These are phyloP conservation scores for Harlomillsia oculata DNA, from an alignment of 1,140 invertebrate species.

Conservation along the genomic window DNA sequence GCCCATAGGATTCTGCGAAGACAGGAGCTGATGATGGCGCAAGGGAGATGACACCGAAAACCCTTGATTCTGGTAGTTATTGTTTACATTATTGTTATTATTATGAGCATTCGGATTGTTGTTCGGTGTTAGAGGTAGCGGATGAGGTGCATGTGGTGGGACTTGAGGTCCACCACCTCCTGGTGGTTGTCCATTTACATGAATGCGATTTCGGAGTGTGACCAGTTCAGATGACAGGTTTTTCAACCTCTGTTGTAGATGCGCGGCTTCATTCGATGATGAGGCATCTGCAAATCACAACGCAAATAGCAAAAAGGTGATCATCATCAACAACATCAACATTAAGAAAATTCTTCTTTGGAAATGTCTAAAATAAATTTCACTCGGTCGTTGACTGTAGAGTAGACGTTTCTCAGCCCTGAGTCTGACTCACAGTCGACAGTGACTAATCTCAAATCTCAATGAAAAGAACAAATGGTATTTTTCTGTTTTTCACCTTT, in stretches of 20 bases:
- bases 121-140: not conserved
- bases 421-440: no score
- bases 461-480: no score
- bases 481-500: not conserved
- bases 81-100: constrained; percentile 7
- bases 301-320: no score
- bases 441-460: no score
- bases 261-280: constrained; percentile 83
- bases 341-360: not conserved
- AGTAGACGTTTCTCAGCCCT: no score
- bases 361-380: no score
- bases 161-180: constrained; percentile 14
- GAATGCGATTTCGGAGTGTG: constrained; percentile 69
- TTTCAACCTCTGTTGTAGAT: constrained; percentile 75
- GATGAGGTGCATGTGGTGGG: constrained; percentile 12
- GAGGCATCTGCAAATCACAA: constrained; percentile 73
- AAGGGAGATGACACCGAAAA: no score
- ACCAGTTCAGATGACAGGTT: constrained; percentile 81
- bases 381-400: no score
- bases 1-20: not conserved
- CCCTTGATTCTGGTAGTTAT: no score
- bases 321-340: not conserved
- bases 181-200: constrained; percentile 30
- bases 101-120: not conserved
- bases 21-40: constrained; percentile 1